Percentiles rank a stretch among this genome's conserved stretches.
phyloP scores from a whole-genome alignment of 1,140 invertebrate genomes.

The Theocolax elegans region DNA sequence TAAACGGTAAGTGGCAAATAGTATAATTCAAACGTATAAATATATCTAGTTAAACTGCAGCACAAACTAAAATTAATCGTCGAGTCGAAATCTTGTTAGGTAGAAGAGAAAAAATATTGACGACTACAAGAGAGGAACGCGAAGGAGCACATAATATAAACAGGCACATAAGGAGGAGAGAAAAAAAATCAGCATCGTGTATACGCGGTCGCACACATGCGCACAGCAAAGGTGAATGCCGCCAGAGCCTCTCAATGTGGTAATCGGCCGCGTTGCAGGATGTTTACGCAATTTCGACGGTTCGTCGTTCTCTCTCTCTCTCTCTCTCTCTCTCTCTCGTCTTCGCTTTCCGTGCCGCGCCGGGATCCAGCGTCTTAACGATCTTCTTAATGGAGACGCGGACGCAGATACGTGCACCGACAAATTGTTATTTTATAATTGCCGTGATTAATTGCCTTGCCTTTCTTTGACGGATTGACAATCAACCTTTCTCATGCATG shows the following conservation, averaged over 20 bases:
- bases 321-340: neutral
- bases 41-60: no score
- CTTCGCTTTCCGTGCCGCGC: neutral
- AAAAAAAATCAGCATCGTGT: slow-evolving; percentile 2
- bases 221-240: slow-evolving; percentile 49
- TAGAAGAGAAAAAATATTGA: no score
- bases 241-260: slow-evolving; percentile 48
- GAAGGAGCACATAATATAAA: no score
- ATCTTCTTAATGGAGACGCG: slow-evolving; percentile 18
- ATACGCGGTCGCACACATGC: neutral
- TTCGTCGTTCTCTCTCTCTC: slow-evolving; percentile 30
- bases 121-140: no score
- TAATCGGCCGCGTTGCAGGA: slow-evolving; percentile 58
- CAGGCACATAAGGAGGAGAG: slow-evolving; percentile 13
- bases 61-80: no score
- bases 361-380: neutral
- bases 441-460: neutral
- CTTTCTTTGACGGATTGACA: no score
- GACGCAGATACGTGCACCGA: neutral
- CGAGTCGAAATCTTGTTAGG: no score
- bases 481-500: no score
- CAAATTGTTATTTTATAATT: slow-evolving; percentile 13
- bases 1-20: no score
- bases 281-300: slow-evolving; percentile 62
- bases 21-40: no score